A percentile compares a stretch with the other conserved stretches of the same genome.
phyloP scores from a whole-genome alignment of 2,113 vertebrate species.

The Tragelaphus buxtoni region DNA sequence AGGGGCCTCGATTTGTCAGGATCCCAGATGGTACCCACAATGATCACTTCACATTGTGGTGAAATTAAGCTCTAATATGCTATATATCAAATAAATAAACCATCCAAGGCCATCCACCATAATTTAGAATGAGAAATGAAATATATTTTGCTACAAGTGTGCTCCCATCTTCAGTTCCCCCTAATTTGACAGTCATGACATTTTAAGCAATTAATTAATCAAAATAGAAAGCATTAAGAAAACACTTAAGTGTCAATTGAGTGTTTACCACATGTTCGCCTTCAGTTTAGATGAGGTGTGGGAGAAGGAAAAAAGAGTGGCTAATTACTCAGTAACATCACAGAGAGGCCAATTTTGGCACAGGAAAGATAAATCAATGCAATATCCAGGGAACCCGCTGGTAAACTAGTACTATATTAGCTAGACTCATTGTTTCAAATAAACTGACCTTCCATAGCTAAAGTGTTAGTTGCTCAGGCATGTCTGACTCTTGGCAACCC shows the following conservation, averaged over 20 bases:
- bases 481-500: not conserved
- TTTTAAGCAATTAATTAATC: not conserved
- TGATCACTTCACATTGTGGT: not conserved
- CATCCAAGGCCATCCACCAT: not conserved
- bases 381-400: not conserved
- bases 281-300: not conserved
- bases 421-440: not conserved
- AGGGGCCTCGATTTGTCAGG: not conserved
- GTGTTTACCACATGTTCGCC: not conserved
- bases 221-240: not conserved
- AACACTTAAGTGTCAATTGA: not conserved
- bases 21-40: not conserved
- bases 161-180: not conserved
- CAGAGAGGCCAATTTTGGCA: not conserved
- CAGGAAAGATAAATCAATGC: not conserved
- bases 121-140: constrained; percentile 2
- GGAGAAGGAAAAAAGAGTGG: not conserved
- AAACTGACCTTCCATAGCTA: not conserved
- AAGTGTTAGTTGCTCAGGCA: not conserved
- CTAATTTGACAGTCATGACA: not conserved
- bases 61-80: constrained; percentile 18
- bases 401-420: not conserved
- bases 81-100: not conserved
- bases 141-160: not conserved
- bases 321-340: not conserved